Base-by-base conservation (phyloP, 2,797 vertebrate species). In the Helostoma temminkii region DNA sequence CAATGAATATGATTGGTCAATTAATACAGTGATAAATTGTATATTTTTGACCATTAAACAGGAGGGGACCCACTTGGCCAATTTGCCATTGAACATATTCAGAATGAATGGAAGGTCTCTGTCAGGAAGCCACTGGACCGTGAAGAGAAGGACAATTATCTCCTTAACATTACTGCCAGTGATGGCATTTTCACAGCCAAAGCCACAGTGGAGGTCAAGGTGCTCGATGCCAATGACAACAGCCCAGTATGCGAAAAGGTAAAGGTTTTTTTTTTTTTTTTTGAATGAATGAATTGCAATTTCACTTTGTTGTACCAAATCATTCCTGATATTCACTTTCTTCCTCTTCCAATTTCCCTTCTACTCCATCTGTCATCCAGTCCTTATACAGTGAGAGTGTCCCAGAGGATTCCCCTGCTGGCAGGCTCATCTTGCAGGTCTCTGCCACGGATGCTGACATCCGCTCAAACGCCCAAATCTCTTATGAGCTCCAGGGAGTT, bases 151-250 rank as follows among this genome's bases (percentile, higher is more conserved):
- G 98, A 99, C 93, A 96, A 93, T 89, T 99, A 99, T 80, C 95
- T 98, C 78, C 94, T 99, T 37, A 98, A 97, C 81, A 95, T 99
- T 84, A 99, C 97, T 21, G 97, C 98, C 60, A 98, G 96, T 4
- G 98, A 99, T 55, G 98, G 98, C 25, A 96, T 96, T 57, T 99
- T 98, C 86, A 93, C 96, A 18, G 94, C 96, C 52, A 97, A 95
- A 91, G 97, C 98, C 11, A 79, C 96, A 8, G 97, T 99, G 43
- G 98, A 99, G 84, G 98, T 99, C 81, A 99, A 99, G 88, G 97
- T 99, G 66, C 94, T 99, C 66, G 98, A 99, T 68, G 97, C 97
- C 80, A 99, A 99, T 56, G 98, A 99, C 93, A 99, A 99, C 81
- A 96, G 92, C 77, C 98, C 98, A 18, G 90, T 96, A 18, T 99